Base-by-base conservation (phyloP, 2,113 vertebrate species). In the Rhombomys opimus region DNA sequence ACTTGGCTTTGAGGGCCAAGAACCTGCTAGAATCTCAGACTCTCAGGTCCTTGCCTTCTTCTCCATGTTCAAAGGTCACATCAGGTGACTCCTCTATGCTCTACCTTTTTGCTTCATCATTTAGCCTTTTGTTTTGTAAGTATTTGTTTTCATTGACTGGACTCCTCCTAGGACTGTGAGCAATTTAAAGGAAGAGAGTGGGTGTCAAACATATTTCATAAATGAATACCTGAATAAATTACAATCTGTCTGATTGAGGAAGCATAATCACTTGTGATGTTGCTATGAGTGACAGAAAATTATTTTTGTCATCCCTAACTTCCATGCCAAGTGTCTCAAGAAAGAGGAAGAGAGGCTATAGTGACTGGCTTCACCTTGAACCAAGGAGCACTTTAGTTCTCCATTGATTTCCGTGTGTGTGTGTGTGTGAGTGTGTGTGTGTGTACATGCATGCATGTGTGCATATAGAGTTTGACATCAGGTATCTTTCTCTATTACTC, bases 221-320 rank as follows among this genome's bases (percentile, higher is more conserved):
- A 93, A 85, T 82, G 90, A 90, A 75, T 87, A 76, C 80, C 78
- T 92, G 93, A 90, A 96, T 94, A 89, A 87, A 87, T 96, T 65
- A 96, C 50, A 59, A 67, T 32, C 73, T 72, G 1, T 54, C 87
- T 88, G 73, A 68, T n/a, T 35, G 27, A 38, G 59, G 30, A 38
- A 78, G 61, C 38, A n/a, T 65, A 67, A 76, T 82, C 25, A 32
- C n/a, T 75, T 59, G 32, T 61, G 38, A 88, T 59, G 67, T 10
- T 88, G 41, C 89, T 84, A 7, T 65, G 27, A 90, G 78, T 82
- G 73, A 72, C 54, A 65, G 50, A 94, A 86, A 91, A 88, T 87
- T 30, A 14, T 59, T 76, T 86, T 89, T 91, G 65, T 93, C 59
- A 68, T 57, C 67, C 52, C 12, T 54, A 57, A 92, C 70, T 95